Conservation (phyloP, 2,888 invertebrate genomes). For the Tanypteryx hageni region DNA sequence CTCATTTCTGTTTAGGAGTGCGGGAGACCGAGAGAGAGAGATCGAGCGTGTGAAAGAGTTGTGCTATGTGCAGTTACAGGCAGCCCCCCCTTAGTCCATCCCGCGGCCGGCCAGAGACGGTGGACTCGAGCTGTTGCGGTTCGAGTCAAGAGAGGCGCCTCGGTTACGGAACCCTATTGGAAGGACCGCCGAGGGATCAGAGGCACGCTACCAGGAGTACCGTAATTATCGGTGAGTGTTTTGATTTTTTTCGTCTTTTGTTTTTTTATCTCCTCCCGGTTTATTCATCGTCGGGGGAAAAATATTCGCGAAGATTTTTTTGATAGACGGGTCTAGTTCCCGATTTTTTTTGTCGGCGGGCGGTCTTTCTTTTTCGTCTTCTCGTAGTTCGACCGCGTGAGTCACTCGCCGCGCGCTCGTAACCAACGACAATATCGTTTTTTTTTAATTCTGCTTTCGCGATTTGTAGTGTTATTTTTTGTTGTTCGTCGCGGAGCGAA, state of each 20-base stretch:
- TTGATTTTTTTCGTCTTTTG: not conserved
- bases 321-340: too few relatives aligned
- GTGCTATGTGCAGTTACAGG: slow-evolving; percentile 38
- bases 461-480: too few relatives aligned
- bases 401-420: too few relatives aligned
- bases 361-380: too few relatives aligned
- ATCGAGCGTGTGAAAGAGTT: not conserved
- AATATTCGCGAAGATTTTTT: too few relatives aligned
- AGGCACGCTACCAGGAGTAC: slow-evolving; percentile 11
- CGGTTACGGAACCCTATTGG: not conserved
- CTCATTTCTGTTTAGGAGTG: not conserved
- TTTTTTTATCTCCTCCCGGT: not conserved
- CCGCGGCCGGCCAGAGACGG: not conserved
- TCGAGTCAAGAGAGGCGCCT: not conserved
- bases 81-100: not conserved
- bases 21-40: not conserved
- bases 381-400: too few relatives aligned
- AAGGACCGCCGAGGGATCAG: not conserved
- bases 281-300: too few relatives aligned
- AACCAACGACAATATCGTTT: too few relatives aligned
- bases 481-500: too few relatives aligned
- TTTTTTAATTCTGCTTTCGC: too few relatives aligned
- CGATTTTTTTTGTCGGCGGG: too few relatives aligned
- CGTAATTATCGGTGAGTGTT: slow-evolving; percentile 29
- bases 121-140: not conserved